phyloP scores from a whole-genome alignment of 2,797 vertebrate species.

The Babyrousa celebensis region DNA sequence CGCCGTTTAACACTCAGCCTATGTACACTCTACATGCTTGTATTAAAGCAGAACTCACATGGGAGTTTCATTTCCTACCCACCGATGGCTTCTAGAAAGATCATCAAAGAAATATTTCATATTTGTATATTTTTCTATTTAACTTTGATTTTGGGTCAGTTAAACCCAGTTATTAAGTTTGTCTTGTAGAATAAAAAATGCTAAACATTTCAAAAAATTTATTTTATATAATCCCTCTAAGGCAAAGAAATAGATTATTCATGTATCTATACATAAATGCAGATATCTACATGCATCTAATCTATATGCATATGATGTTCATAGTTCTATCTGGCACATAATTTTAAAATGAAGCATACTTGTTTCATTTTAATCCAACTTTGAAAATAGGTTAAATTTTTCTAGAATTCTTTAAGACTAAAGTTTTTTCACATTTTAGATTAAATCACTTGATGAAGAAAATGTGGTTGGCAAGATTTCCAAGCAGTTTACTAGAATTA shows the following conservation, averaged over 20 bases:
- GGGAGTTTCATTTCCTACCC: background rate
- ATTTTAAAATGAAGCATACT: background rate
- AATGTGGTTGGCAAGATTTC: slow-evolving; percentile 91
- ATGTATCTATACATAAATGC: background rate
- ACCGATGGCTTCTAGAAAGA: background rate
- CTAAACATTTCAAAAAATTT: slow-evolving; percentile 8
- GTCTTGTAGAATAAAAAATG: background rate
- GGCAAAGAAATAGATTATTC: background rate
- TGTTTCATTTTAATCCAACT: slow-evolving; percentile 19
- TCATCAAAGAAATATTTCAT: background rate
- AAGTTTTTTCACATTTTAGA: slow-evolving; percentile 83
- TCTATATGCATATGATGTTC: background rate
- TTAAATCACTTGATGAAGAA: slow-evolving; percentile 91
- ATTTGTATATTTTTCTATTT: background rate
- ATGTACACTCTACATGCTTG: background rate
- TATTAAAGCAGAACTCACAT: slow-evolving; percentile 4
- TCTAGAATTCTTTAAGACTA: background rate
- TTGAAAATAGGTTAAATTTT: slow-evolving; percentile 38
- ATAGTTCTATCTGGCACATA: background rate
- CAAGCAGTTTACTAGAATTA: slow-evolving; percentile 93
- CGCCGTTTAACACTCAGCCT: background rate
- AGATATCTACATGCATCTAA: background rate
- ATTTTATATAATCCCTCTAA: background rate
- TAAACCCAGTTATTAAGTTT: background rate
- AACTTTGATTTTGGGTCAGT: slow-evolving; percentile 32